These are phyloP conservation scores for Coranthus polyacanthus DNA, from an alignment of 2,797 vertebrate species.

Conservation along the genomic window DNA sequence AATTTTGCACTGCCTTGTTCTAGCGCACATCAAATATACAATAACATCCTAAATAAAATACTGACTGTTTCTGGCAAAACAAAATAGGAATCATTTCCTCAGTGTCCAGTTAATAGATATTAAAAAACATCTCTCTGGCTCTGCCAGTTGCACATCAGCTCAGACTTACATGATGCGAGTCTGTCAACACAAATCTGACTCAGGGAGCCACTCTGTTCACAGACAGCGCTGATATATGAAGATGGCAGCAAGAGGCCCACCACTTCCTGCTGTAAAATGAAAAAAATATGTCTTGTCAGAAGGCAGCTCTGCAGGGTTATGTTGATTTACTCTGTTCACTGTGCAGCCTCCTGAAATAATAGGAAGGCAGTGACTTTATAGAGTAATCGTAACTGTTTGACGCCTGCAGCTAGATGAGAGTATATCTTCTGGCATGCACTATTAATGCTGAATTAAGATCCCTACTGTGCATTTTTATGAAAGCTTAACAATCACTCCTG, in stretches of 20 bases:
- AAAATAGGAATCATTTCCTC: constrained; percentile 19
- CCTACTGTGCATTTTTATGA: constrained; percentile 5
- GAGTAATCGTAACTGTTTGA: constrained; percentile 50
- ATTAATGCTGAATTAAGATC: constrained; percentile 40
- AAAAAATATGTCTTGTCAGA: constrained; percentile 59
- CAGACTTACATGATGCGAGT: constrained; percentile 34
- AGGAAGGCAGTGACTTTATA: constrained; percentile 49
- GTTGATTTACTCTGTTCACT: constrained; percentile 63
- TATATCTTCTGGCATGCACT: constrained; percentile 39
- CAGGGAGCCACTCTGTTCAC: constrained; percentile 42
- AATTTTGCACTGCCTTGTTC: constrained; percentile 39
- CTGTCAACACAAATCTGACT: constrained; percentile 69
- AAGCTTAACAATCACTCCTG: constrained; percentile 29
- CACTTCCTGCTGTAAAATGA: constrained; percentile 63
- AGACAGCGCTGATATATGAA: constrained; percentile 59
- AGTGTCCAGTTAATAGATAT: constrained; percentile 40
- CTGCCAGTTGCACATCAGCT: constrained; percentile 34
- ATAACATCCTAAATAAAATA: background rate
- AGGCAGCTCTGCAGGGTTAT: constrained; percentile 51
- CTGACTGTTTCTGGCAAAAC: constrained; percentile 9
- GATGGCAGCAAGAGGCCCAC: constrained; percentile 54
- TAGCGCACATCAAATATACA: constrained; percentile 26
- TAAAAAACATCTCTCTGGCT: constrained; percentile 44
- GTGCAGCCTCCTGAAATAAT: constrained; percentile 57
- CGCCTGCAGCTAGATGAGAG: constrained; percentile 30